Base-by-base conservation (phyloP, 2,888 invertebrate genomes). In the Osmoderma eremita region DNA sequence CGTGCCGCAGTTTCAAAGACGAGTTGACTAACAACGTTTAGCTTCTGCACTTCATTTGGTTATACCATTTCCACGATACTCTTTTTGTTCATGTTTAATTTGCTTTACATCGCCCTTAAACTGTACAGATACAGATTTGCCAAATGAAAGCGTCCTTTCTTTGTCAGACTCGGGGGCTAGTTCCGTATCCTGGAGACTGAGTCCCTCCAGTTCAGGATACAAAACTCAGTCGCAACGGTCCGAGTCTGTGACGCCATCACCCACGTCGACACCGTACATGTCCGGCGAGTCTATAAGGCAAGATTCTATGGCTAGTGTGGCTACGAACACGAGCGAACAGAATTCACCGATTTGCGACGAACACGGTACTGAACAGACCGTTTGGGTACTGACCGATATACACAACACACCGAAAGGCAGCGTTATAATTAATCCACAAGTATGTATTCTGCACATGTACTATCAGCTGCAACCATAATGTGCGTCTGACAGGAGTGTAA, bases 351-450 rank as follows among this genome's bases (percentile, higher is more conserved):
- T 8, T 30, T 56, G 71, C 58, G 67, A 69, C 24, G 69, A 82
- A 77, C 51, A 81, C 77, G 45, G 45, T 30, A 48, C 20, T 81
- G 61, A 64, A 67, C 84, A 86, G 45, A 87, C 91, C 53, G 89
- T 94, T 80, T 96, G 95, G 94, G 94, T 94, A 58, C 93, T 95
- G 62, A 92, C 93, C 36, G 93, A 92, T 82, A 88, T 94, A 81
- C 88, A 91, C 45, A 89, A 90, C 72, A 94, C 96, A 69, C 95
- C 95, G 58, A 86, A 90, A 65, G 96, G 96, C 69, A 94, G 94
- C 75, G 85, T 95, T 75, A 91, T 96, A 75, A 93, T 97, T 80
- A 93, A 96, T 81, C 95, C 95, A 20, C 87, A 88, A 84, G 89
- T 88, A 75, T 71, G 70, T 68, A 36, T 10, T 30, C 30, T 15